These are phyloP conservation scores for Chelonus formosanus DNA, from an alignment of 2,888 invertebrate genomes.

Conservation along the genomic window DNA sequence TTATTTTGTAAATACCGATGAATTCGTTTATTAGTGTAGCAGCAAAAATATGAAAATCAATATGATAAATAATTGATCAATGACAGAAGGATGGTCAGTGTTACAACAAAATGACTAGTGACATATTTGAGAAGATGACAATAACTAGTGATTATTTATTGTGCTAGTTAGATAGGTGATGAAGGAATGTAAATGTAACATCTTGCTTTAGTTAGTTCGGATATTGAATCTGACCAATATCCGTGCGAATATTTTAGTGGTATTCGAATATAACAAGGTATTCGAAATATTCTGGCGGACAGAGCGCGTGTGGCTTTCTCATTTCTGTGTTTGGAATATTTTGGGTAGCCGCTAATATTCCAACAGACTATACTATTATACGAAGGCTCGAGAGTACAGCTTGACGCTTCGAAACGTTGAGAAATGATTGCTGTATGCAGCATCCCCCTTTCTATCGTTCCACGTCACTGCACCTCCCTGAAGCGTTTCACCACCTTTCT, in stretches of 20 bases:
- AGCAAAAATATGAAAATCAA: too few relatives aligned
- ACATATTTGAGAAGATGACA: too few relatives aligned
- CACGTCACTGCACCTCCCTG: background rate
- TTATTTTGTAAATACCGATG: too few relatives aligned
- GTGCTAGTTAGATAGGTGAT: too few relatives aligned
- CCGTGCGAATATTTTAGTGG: slow-evolving; percentile 15
- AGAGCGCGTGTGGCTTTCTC: slow-evolving; percentile 1
- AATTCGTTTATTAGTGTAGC: too few relatives aligned
- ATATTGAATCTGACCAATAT: too few relatives aligned
- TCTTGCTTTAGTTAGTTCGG: too few relatives aligned
- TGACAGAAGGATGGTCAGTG: too few relatives aligned
- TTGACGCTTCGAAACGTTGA: slow-evolving; percentile 17
- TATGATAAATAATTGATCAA: too few relatives aligned
- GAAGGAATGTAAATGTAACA: too few relatives aligned
- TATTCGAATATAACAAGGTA: slow-evolving; percentile 9
- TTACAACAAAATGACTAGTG: too few relatives aligned
- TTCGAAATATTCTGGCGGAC: slow-evolving; percentile 13
- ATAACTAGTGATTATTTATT: too few relatives aligned
- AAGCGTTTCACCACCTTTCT: background rate
- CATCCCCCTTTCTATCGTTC: background rate
- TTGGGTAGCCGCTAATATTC: slow-evolving; percentile 18
- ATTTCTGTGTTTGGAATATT: slow-evolving; percentile 9
- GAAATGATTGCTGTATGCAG: slow-evolving; percentile 15
- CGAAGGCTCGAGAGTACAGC: slow-evolving; percentile 9
- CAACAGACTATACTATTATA: slow-evolving; percentile 17